Conservation (phyloP, 1,140 invertebrate species). For the Musca vetustissima region DNA sequence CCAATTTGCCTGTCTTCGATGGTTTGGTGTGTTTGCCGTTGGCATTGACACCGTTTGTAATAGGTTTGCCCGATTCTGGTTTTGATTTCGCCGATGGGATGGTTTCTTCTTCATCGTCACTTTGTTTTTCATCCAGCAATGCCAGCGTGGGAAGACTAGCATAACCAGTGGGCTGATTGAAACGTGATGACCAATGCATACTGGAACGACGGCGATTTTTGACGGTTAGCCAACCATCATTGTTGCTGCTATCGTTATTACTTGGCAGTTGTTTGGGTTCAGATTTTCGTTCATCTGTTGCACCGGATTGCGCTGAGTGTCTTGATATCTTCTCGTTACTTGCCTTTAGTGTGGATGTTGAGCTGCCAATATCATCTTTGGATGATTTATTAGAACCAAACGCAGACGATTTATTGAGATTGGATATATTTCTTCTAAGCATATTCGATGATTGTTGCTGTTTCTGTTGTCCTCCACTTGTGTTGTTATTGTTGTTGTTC, state of each 20-base stretch:
- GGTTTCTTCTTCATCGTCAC: constrained; percentile 21
- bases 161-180: constrained; percentile 68
- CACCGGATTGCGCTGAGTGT: constrained; percentile 17
- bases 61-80: not conserved
- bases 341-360: constrained; percentile 50
- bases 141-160: constrained; percentile 66
- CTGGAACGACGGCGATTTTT: constrained; percentile 63
- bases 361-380: constrained; percentile 48
- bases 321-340: constrained; percentile 46
- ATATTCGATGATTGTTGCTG: not conserved
- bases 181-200: constrained; percentile 66
- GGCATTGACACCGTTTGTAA: not conserved
- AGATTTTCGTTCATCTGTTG: constrained; percentile 39
- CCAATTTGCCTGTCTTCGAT: constrained; percentile 13
- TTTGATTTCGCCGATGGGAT: constrained; percentile 27
- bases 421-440: not conserved
- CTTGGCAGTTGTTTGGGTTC: constrained; percentile 57
- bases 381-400: constrained; percentile 33
- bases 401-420: not conserved
- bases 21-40: not conserved
- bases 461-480: not conserved
- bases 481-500: constrained; percentile 29
- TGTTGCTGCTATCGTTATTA: constrained; percentile 50
- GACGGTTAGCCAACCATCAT: constrained; percentile 69
- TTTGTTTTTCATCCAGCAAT: constrained; percentile 55